A percentile compares a stretch with the other conserved stretches of the same genome.
Conservation (phyloP, 2,113 vertebrate genomes). For the Mixornis gularis region DNA sequence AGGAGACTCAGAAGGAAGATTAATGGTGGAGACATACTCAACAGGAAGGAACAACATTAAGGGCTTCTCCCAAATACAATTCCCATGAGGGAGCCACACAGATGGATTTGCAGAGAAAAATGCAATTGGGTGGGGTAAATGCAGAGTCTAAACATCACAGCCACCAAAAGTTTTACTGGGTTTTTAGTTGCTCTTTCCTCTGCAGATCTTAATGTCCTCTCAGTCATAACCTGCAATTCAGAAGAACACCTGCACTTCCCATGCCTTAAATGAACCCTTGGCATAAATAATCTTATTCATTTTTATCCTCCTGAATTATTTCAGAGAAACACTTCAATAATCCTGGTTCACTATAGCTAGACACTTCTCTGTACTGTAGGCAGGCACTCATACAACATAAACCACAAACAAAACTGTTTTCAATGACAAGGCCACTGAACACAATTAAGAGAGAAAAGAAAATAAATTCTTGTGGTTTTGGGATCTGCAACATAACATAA, state of each 20-base stretch:
- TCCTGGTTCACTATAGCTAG: neutral
- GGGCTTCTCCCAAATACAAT: neutral
- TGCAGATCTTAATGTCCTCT: neutral
- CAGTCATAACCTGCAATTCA: neutral
- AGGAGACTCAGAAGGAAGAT: neutral
- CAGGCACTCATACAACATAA: neutral
- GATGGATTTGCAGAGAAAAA: constrained; percentile 7
- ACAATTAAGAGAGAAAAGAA: neutral
- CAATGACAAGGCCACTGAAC: neutral
- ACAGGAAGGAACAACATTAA: neutral
- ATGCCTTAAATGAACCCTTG: neutral
- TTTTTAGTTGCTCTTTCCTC: neutral
- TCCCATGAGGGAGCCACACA: neutral
- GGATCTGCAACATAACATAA: neutral
- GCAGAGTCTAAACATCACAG: neutral
- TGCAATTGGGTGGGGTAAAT: neutral
- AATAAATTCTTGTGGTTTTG: neutral
- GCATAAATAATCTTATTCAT: neutral
- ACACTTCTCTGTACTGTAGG: neutral
- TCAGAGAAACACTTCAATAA: neutral
- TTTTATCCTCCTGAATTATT: neutral
- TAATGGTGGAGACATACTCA: neutral
- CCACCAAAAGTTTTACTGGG: neutral
- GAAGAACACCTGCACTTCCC: neutral
- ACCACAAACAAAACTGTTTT: neutral